A percentile compares a stretch with the other conserved stretches of the same genome.
Evolutionary conservation across 2,888 invertebrate species (phyloP).

Genomic region (Linnaemya vulpina): DNA sequence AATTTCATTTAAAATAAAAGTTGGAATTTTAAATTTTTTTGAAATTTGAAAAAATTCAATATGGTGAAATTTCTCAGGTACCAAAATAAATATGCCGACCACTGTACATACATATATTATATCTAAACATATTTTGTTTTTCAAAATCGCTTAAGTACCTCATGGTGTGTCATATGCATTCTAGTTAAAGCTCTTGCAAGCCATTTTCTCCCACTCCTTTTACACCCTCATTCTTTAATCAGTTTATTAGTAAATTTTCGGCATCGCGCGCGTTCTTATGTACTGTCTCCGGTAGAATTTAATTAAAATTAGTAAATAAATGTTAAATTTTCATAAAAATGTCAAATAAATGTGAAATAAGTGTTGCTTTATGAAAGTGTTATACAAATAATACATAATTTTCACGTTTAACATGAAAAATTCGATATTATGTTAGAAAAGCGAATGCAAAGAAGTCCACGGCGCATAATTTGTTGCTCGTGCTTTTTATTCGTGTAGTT

Average conservation of each 20-base stretch:
- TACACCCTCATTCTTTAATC: background rate
- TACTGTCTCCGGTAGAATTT: background rate
- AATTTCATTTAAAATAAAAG: no score
- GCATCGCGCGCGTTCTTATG: background rate
- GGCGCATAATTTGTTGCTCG: background rate
- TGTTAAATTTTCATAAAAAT: no score
- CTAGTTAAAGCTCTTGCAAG: background rate
- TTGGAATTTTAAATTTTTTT: no score
- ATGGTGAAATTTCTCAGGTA: no score
- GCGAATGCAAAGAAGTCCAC: background rate
- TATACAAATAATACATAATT: background rate
- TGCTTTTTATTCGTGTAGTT: no score
- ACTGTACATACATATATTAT: no score
- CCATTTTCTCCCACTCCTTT: background rate
- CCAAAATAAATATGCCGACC: no score
- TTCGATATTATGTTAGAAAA: background rate
- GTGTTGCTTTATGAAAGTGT: background rate
- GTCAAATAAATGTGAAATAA: no score
- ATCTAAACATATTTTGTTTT: no score
- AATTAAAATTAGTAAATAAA: background rate
- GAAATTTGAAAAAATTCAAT: no score
- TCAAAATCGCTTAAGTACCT: no score
- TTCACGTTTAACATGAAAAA: background rate
- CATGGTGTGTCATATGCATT: no score
- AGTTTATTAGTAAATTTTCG: background rate